Evolutionary conservation across 1,140 invertebrate species (phyloP).

Genomic region (Cecropterus lyciades): DNA sequence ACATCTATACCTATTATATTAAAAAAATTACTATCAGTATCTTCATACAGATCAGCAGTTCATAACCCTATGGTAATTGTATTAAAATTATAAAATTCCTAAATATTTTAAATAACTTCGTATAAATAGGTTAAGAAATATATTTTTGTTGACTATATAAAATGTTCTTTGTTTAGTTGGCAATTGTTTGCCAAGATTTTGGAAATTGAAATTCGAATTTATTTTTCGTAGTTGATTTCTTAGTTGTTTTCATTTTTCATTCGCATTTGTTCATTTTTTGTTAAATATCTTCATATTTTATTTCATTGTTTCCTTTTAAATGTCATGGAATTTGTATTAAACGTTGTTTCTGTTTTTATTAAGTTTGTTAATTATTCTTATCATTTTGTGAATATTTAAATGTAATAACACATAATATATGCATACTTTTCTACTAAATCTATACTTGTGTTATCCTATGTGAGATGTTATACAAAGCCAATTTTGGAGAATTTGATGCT

Average conservation of each 20-base stretch:
- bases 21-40: too few species aligned
- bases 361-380: too few species aligned
- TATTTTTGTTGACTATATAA: slow-evolving; percentile 5
- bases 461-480: background rate
- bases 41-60: too few species aligned
- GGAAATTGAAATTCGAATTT: slow-evolving; percentile 3
- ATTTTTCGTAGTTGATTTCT: background rate
- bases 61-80: too few species aligned
- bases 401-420: too few species aligned
- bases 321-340: too few species aligned
- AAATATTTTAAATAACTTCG: background rate
- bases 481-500: too few species aligned
- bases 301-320: background rate
- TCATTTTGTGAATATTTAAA: too few species aligned
- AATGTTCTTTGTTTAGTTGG: slow-evolving; percentile 3
- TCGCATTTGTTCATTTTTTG: background rate
- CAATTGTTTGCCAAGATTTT: background rate
- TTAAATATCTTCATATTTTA: background rate
- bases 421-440: too few species aligned
- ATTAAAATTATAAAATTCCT: too few species aligned
- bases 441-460: slow-evolving; percentile 4
- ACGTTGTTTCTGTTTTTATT: too few species aligned
- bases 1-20: too few species aligned
- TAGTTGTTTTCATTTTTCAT: background rate
- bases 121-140: background rate